A percentile compares a stretch with the other conserved stretches of the same genome.
phyloP scores from a whole-genome alignment of 2,113 vertebrate species.

The Perognathus longimembris region DNA sequence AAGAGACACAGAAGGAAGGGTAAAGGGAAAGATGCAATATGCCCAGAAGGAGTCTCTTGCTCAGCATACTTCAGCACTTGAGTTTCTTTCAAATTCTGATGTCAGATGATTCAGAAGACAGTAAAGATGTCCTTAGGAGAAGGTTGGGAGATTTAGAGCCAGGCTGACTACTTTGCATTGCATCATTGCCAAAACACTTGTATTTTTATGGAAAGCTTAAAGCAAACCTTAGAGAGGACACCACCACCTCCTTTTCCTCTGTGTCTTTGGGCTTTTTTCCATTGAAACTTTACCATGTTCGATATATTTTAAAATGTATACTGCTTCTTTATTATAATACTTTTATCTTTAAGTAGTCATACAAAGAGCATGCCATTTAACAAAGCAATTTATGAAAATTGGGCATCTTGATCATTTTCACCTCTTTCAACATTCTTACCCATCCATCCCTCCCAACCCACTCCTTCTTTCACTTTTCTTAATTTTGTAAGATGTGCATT shows the following conservation, averaged over 20 bases:
- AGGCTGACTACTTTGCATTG: conserved; percentile 67
- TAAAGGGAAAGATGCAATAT: neutral
- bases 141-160: conserved; percentile 75
- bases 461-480: no score
- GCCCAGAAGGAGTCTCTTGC: neutral
- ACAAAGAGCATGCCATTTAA: no score
- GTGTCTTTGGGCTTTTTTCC: conserved; percentile 68
- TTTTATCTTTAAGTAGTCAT: no score
- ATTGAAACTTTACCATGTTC: conserved; percentile 77
- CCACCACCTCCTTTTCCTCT: conserved; percentile 70
- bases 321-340: no score
- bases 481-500: no score
- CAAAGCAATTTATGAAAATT: no score
- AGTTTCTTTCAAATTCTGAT: conserved; percentile 74
- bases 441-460: no score
- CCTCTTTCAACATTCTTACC: no score
- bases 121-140: conserved; percentile 75
- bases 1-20: neutral
- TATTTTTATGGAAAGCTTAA: conserved; percentile 72
- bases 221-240: conserved; percentile 50
- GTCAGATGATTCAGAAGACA: conserved; percentile 13
- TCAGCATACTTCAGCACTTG: conserved; percentile 36
- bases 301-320: neutral
- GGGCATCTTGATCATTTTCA: no score
- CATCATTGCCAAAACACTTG: conserved; percentile 76